These are phyloP conservation scores for Porites divaricata DNA, from an alignment of 92 coral and sea anemone species.

Conservation along the genomic window DNA sequence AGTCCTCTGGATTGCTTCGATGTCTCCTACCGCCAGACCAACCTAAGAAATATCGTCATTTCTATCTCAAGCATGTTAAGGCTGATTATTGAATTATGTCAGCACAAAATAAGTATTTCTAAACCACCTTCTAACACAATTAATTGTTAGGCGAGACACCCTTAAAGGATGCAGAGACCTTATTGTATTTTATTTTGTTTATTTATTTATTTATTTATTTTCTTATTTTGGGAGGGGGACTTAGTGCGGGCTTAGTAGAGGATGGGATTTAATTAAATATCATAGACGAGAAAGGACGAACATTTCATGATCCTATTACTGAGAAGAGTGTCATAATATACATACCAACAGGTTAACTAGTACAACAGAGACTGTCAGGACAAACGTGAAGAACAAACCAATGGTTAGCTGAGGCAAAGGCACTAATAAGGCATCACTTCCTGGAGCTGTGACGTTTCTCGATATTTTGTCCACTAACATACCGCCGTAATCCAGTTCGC, in stretches of 20 bases:
- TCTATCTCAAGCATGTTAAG: too few relatives aligned
- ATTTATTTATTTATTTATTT: too few relatives aligned
- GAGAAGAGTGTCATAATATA: neutral
- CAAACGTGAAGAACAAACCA: constrained; percentile 56
- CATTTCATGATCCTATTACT: neutral
- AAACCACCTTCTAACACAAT: too few relatives aligned
- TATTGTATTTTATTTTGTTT: too few relatives aligned
- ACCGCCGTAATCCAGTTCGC: constrained; percentile 82
- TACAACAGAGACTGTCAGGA: constrained; percentile 72
- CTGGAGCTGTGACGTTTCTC: constrained; percentile 48
- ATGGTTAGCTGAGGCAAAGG: constrained; percentile 75
- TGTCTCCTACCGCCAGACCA: constrained; percentile 91
- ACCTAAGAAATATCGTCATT: constrained; percentile 39
- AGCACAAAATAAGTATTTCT: too few relatives aligned
- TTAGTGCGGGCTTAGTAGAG: too few relatives aligned
- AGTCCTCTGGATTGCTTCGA: constrained; percentile 75
- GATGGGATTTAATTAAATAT: too few relatives aligned
- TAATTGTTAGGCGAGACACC: too few relatives aligned
- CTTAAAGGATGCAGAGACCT: too few relatives aligned
- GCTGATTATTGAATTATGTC: too few relatives aligned
- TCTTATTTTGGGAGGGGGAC: too few relatives aligned
- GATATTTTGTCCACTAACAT: constrained; percentile 66
- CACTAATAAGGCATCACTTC: constrained; percentile 59
- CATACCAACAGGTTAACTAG: constrained; percentile 90
- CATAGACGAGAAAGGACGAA: too few relatives aligned